These are phyloP conservation scores for Lucilia sericata DNA, from an alignment of 1,140 invertebrate species.

Conservation along the genomic window DNA sequence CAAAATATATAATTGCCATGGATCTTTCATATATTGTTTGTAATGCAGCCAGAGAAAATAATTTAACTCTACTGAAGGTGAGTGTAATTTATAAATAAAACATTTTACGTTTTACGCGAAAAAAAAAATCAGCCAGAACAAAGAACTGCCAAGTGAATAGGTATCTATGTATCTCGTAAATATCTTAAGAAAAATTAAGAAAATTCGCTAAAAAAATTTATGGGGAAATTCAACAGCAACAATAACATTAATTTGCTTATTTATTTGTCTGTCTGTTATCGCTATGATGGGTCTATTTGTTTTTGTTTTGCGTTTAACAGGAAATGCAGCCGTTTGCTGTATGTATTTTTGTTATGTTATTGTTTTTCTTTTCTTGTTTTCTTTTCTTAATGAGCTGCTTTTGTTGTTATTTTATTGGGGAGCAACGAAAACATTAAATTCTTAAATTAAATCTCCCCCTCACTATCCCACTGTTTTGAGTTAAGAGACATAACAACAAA, in stretches of 20 bases:
- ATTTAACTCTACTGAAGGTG: constrained; percentile 62
- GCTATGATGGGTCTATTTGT: background rate
- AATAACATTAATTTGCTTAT: background rate
- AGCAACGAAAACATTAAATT: no score
- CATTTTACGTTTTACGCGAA: no score
- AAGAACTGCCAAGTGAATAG: background rate
- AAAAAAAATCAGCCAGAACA: background rate
- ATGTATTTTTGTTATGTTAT: constrained; percentile 4
- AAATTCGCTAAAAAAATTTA: constrained; percentile 2
- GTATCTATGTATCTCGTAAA: background rate
- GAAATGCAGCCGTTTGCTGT: background rate
- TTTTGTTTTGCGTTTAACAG: constrained; percentile 1
- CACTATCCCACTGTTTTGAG: no score
- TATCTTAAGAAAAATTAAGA: background rate
- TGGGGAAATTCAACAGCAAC: constrained; percentile 12
- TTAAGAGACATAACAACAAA: no score
- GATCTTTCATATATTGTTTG: constrained; percentile 60
- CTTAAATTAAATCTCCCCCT: no score
- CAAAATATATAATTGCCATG: constrained; percentile 34
- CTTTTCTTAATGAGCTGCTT: background rate
- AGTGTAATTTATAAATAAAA: constrained; percentile 47
- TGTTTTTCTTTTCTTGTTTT: background rate
- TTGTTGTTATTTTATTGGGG: background rate
- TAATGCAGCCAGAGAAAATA: constrained; percentile 65
- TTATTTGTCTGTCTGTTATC: no score